Evolutionary conservation across 37 sponge, comb jelly and placozoan species (phyloP).

Genomic region (Ephydatia muelleri): DNA sequence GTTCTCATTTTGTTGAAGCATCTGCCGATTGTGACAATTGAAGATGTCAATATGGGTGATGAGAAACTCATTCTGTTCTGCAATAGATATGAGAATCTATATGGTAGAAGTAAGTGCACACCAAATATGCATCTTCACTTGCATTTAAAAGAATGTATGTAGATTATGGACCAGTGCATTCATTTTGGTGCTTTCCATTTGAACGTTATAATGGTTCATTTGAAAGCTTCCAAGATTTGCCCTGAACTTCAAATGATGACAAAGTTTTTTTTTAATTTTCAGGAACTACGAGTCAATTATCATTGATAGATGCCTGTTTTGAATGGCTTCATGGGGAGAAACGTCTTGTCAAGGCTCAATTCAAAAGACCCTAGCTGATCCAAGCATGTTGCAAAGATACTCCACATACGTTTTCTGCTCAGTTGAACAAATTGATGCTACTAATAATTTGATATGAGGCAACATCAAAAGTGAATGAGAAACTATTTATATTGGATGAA

Average conservation of each 20-base stretch:
- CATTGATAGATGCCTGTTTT: background rate
- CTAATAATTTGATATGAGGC: background rate
- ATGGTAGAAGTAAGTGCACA: constrained; percentile 10
- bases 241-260: constrained; percentile 30
- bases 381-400: background rate
- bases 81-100: constrained; percentile 21
- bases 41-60: constrained; percentile 19
- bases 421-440: background rate
- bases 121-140: constrained; percentile 32
- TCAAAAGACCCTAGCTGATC: background rate
- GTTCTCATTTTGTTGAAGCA: constrained; percentile 38
- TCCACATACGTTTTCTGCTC: background rate
- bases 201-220: constrained; percentile 58
- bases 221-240: constrained; percentile 1
- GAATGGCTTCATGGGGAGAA: background rate
- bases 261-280: constrained; percentile 15
- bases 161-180: constrained; percentile 47
- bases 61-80: constrained; percentile 22
- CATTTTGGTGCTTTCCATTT: constrained; percentile 57
- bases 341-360: background rate
- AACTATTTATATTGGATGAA: background rate
- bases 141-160: constrained; percentile 33
- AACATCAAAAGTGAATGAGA: background rate
- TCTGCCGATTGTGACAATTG: constrained; percentile 2
- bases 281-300: background rate